Conservation (phyloP, 1,140 invertebrate species). For the Lysiphlebus fabarum region DNA sequence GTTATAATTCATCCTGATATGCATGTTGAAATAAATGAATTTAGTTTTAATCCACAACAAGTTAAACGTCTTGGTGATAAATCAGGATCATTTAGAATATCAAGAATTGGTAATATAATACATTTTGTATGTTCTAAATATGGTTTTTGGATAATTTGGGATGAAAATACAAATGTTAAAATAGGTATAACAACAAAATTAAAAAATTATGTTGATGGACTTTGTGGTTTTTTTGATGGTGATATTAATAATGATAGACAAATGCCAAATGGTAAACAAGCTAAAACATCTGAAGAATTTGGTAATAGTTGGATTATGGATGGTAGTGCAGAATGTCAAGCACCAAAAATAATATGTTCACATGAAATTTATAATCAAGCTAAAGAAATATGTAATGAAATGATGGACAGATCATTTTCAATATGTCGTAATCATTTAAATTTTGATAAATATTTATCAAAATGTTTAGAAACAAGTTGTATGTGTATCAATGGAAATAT, state of each 20-base stretch:
- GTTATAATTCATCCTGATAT: slow-evolving; percentile 64
- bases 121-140: slow-evolving; percentile 66
- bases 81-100: slow-evolving; percentile 64
- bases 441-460: slow-evolving; percentile 65
- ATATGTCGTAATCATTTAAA: slow-evolving; percentile 62
- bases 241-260: slow-evolving; percentile 65
- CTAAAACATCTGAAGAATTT: slow-evolving; percentile 66
- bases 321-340: slow-evolving; percentile 54
- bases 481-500: slow-evolving; percentile 59
- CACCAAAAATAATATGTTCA: slow-evolving; percentile 54
- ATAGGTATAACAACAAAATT: slow-evolving; percentile 67
- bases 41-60: slow-evolving; percentile 64
- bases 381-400: slow-evolving; percentile 61
- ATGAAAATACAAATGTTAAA: slow-evolving; percentile 66
- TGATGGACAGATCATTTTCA: slow-evolving; percentile 61
- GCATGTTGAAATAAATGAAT: slow-evolving; percentile 65
- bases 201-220: slow-evolving; percentile 64
- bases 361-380: slow-evolving; percentile 60
- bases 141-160: slow-evolving; percentile 71
- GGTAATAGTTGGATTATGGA: slow-evolving; percentile 69
- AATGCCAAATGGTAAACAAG: slow-evolving; percentile 63
- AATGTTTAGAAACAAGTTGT: slow-evolving; percentile 72
- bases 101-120: slow-evolving; percentile 65
- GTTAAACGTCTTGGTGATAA: slow-evolving; percentile 65
- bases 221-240: slow-evolving; percentile 76